Evolutionary conservation across 2,888 invertebrate genomes (phyloP), one percentile per base, ranked within the genome.

Genomic region (Drosophila nigritarsus): DNA sequence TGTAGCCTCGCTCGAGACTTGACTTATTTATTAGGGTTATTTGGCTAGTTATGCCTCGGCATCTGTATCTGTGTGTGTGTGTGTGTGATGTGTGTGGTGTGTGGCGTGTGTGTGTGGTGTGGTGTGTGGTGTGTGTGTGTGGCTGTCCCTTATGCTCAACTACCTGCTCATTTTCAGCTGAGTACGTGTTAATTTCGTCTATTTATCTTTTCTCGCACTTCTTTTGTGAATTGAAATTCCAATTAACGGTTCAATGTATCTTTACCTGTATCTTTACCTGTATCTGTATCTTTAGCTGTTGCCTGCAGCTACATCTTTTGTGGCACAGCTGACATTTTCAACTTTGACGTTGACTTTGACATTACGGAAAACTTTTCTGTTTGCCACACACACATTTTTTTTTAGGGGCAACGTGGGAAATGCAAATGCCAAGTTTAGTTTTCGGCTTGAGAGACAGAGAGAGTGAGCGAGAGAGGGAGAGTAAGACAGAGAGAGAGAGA

Each of bases 21-120:
- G 87, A 81, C 89, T 86, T 86, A 86, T 86, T 86, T 86, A 89
- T 86, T 86, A 87, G 89, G 86, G 89, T 87, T 86, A 87, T 89
- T 89, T 87, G 66, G 67, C 53, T 73, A 67, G 71, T 56, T 68
- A 62, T 62, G 50, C 49, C 7, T 20, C 18, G 18, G 13, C n/a
- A 27, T 38, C 24, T 15, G 11, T 55, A 36, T 30, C 40, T 55
- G 38, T 27, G 48, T 27, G 51, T 69, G 40, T 55, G 20, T 11
- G 15, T 18, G 3, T 20, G 50, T 50, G 34, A 9, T 20, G 50
- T 50, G 34, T 40, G 58, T 73, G 24, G 24, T 24, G 24, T 42
- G 24, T 1, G 29, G 24, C 64, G 11, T 20, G 20, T 24, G 34
- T n/a, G 15, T 40, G 6, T 6, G 8, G 15, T 18, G 11, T 18